phyloP scores from a whole-genome alignment of 2,113 vertebrate species.

The Alexandromys fortis region DNA sequence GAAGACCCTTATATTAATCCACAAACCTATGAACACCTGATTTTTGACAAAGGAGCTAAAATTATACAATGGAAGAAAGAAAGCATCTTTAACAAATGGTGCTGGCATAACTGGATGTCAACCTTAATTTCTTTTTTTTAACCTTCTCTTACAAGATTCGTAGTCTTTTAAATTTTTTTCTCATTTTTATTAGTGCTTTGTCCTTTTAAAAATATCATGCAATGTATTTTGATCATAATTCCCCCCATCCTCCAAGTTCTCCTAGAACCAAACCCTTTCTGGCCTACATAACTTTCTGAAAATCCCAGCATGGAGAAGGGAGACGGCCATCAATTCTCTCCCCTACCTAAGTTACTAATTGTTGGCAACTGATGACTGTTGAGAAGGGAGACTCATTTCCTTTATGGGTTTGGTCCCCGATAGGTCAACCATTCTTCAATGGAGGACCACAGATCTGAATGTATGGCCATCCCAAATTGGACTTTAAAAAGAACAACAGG shows the following conservation, averaged over 20 bases:
- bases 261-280: not conserved
- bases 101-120: too few relatives aligned
- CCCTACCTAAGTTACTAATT: not conserved
- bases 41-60: too few relatives aligned
- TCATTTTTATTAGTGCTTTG: not conserved
- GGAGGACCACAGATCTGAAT: not conserved
- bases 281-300: not conserved
- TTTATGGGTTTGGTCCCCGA: not conserved
- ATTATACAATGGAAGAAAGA: too few relatives aligned
- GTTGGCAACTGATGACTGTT: not conserved
- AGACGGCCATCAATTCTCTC: not conserved
- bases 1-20: too few relatives aligned
- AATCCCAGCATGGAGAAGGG: not conserved
- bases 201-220: not conserved
- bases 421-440: not conserved
- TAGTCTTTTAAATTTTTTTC: not conserved
- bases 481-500: not conserved
- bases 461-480: not conserved
- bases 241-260: too few relatives aligned
- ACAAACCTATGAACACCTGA: too few relatives aligned
- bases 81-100: too few relatives aligned
- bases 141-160: not conserved
- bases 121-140: not conserved
- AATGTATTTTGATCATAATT: not conserved
- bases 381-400: not conserved